Percentiles rank a stretch among this genome's conserved stretches.
phyloP scores from a whole-genome alignment of 2,797 vertebrate genomes.

The Sebastes matsubarae region DNA sequence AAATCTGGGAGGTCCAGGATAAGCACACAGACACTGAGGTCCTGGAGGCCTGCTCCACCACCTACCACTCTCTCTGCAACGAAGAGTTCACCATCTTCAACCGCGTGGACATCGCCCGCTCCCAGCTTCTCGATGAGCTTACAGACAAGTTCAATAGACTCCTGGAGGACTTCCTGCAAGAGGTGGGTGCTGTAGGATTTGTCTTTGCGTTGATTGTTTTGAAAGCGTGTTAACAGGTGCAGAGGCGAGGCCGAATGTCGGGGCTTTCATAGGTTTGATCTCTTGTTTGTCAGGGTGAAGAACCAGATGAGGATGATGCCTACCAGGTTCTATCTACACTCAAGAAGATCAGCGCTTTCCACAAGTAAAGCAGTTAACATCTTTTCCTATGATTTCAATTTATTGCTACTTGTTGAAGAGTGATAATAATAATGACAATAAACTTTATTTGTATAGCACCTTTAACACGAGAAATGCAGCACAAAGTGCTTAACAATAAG shows the following conservation, averaged over 20 bases:
- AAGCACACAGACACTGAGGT: constrained; percentile 98
- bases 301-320: constrained; percentile 95
- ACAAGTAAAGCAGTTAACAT: constrained; percentile 85
- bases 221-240: not conserved
- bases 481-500: not conserved
- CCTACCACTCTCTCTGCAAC: constrained; percentile 95
- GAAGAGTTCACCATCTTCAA: constrained; percentile 98
- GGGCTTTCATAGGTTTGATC: not conserved
- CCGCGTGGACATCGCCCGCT: constrained; percentile 95
- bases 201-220: not conserved
- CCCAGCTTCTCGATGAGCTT: constrained; percentile 94
- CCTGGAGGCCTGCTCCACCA: constrained; percentile 95
- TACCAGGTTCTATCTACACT: constrained; percentile 96
- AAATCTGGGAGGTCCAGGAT: constrained; percentile 95
- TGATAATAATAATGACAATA: not conserved
- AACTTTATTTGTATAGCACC: not conserved
- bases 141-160: constrained; percentile 95
- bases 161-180: constrained; percentile 96
- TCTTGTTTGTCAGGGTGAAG: constrained; percentile 87
- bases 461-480: not conserved
- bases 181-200: constrained; percentile 79
- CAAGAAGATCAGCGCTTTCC: constrained; percentile 97
- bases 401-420: not conserved
- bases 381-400: not conserved
- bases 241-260: not conserved